Percentiles rank a stretch among this genome's conserved stretches.
Evolutionary conservation across 1,140 invertebrate species (phyloP).

Genomic region (Nymphalis io): DNA sequence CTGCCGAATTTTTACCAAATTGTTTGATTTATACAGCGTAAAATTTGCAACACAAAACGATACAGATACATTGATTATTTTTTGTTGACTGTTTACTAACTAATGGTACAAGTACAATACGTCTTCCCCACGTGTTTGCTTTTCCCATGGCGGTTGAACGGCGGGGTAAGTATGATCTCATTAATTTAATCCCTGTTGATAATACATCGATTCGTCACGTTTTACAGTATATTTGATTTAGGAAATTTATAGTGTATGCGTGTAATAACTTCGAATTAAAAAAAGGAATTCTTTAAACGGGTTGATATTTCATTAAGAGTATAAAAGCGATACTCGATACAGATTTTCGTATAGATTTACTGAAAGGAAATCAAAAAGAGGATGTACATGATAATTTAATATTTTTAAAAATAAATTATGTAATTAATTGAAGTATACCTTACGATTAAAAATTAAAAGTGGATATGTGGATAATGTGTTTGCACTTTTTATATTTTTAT

Average conservation of each 20-base stretch:
- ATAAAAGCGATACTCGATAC: too few species aligned
- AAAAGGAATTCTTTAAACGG: too few species aligned
- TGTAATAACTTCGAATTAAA: too few species aligned
- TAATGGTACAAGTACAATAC: conserved; percentile 69
- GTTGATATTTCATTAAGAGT: too few species aligned
- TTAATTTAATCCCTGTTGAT: conserved; percentile 72
- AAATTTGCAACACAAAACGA: conserved; percentile 30
- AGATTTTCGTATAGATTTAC: too few species aligned
- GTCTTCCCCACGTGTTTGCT: conserved; percentile 58
- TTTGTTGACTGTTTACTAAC: conserved; percentile 55
- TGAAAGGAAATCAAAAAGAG: too few species aligned
- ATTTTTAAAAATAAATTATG: too few species aligned
- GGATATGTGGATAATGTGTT: too few species aligned
- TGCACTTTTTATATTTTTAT: too few species aligned
- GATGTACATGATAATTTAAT: too few species aligned
- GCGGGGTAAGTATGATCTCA: conserved; percentile 61
- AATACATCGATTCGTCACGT: conserved; percentile 70
- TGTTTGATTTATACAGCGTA: conserved; percentile 30
- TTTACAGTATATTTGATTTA: conserved; percentile 5
- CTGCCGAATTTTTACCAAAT: conserved; percentile 8
- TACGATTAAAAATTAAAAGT: too few species aligned
- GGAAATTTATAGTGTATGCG: background rate
- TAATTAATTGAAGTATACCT: too few species aligned
- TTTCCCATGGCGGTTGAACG: conserved; percentile 66
- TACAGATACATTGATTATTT: conserved; percentile 29